Conservation (phyloP, 1,140 invertebrate genomes). For the Achroia grisella region DNA sequence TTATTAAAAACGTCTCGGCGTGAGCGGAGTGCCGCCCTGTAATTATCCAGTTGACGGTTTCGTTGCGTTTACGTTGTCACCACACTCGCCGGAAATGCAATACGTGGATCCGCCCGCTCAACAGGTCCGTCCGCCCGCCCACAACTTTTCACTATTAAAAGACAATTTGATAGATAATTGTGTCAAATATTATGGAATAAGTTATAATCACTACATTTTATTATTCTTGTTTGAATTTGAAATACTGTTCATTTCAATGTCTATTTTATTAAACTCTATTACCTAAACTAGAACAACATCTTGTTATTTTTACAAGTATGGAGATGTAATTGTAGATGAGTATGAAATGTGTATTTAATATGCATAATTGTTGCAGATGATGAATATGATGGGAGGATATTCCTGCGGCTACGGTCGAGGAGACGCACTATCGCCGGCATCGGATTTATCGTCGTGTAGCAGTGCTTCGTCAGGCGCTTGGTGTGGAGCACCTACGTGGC, state of each 20-base stretch:
- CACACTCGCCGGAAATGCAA: constrained; percentile 62
- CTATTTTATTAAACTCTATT: no score
- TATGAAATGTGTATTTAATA: no score
- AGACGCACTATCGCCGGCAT: constrained; percentile 57
- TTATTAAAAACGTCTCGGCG: constrained; percentile 76
- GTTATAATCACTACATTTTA: no score
- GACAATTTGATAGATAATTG: constrained; percentile 9
- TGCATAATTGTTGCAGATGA: constrained; percentile 44
- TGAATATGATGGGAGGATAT: constrained; percentile 57
- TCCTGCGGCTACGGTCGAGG: constrained; percentile 51
- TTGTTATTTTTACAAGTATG: no score
- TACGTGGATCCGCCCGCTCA: constrained; percentile 65
- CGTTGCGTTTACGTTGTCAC: constrained; percentile 58
- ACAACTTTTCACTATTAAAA: constrained; percentile 22
- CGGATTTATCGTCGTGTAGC: constrained; percentile 59
- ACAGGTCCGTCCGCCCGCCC: constrained; percentile 62
- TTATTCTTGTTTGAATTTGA: no score
- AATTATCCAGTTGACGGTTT: constrained; percentile 69
- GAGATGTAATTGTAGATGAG: no score
- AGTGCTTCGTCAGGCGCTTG: constrained; percentile 55
- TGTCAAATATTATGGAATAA: no score
- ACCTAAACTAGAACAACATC: no score
- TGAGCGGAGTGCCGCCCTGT: constrained; percentile 70
- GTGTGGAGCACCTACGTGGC: constrained; percentile 39
- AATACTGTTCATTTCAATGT: no score